A percentile compares a stretch with the other conserved stretches of the same genome.
Conservation (phyloP, 1,140 invertebrate genomes). For the Sarcophaga bullata region DNA sequence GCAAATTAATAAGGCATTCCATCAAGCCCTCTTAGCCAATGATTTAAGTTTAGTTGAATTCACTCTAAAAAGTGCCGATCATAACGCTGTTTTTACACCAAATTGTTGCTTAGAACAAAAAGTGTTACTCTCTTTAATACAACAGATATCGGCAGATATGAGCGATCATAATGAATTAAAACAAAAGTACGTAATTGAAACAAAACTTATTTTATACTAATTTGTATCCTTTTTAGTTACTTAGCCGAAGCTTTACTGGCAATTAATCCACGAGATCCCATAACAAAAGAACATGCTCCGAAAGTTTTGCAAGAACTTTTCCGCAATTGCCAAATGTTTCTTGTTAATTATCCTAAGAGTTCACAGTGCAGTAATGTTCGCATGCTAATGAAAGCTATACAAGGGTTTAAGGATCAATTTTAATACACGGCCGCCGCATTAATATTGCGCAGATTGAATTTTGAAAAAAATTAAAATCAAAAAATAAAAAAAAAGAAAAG, state of each 20-base stretch:
- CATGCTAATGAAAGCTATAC: conserved; percentile 83
- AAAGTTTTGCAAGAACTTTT: conserved; percentile 80
- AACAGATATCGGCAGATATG: conserved; percentile 91
- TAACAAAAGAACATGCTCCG: conserved; percentile 84
- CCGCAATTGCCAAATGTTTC: conserved; percentile 78
- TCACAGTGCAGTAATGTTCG: conserved; percentile 76
- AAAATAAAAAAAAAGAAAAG: neutral
- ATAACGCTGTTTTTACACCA: conserved; percentile 78
- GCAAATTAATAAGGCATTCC: conserved; percentile 87
- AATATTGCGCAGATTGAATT: neutral
- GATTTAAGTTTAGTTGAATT: conserved; percentile 86
- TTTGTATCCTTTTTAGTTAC: conserved; percentile 73
- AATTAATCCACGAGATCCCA: conserved; percentile 78
- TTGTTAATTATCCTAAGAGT: conserved; percentile 75
- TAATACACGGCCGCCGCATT: conserved; percentile 49
- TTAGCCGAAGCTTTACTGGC: conserved; percentile 88
- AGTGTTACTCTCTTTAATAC: conserved; percentile 89
- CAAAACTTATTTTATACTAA: conserved; percentile 30
- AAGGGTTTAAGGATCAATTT: conserved; percentile 64
- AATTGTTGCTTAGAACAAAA: conserved; percentile 82
- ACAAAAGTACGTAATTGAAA: conserved; percentile 73
- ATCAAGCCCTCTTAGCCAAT: conserved; percentile 87
- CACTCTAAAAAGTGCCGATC: conserved; percentile 84
- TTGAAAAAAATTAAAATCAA: neutral
- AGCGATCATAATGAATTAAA: conserved; percentile 86